Evolutionary conservation across 2,113 vertebrate genomes (phyloP).

Genomic region (Ceuthmochares aereus): DNA sequence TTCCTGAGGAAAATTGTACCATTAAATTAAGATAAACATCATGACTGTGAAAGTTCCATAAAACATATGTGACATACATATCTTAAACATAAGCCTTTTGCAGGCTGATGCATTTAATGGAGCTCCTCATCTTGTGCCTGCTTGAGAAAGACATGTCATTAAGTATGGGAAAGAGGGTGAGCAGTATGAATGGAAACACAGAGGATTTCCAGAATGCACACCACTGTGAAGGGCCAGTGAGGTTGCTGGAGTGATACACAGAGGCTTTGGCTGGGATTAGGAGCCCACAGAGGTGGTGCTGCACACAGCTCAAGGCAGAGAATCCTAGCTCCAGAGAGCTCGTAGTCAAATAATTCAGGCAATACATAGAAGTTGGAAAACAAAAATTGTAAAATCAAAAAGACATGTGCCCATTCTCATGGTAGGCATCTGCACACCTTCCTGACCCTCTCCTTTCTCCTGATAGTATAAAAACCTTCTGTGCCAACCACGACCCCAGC

Average conservation of each 20-base stretch:
- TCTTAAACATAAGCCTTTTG: not conserved
- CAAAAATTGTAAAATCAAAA: not conserved
- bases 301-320: not conserved
- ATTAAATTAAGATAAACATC: conserved; percentile 13
- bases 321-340: not conserved
- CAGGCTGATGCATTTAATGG: not conserved
- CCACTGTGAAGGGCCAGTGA: not conserved
- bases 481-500: not conserved
- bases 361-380: not conserved
- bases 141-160: not conserved
- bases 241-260: not conserved
- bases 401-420: fast-evolving
- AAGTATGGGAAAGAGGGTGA: not conserved
- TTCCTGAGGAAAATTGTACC: conserved; percentile 17
- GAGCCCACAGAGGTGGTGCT: not conserved
- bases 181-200: not conserved
- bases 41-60: not conserved
- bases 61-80: not conserved
- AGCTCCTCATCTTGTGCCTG: not conserved
- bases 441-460: not conserved
- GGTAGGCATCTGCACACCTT: not conserved
- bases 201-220: not conserved
- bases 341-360: not conserved
- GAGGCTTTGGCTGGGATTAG: not conserved
- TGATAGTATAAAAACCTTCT: not conserved